phyloP scores from a whole-genome alignment of 2,113 vertebrate species.

The Hydrochoerus hydrochaeris region DNA sequence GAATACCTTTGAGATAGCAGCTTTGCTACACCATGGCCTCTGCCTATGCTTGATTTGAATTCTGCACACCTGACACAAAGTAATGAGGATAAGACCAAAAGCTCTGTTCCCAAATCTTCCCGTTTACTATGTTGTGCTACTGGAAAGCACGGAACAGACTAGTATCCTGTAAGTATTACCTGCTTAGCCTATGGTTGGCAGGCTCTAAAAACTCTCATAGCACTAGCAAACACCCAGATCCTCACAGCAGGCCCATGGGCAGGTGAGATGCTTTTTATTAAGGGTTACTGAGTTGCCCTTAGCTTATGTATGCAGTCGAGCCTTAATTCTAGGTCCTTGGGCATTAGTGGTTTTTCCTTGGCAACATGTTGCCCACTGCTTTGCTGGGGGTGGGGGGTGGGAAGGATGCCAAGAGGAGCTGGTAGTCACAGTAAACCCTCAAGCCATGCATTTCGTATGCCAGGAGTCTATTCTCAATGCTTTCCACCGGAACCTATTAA shows the following conservation, averaged over 20 bases:
- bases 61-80: neutral
- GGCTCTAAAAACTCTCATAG: neutral
- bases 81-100: neutral
- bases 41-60: neutral
- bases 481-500: neutral
- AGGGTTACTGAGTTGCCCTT: neutral
- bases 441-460: fast-evolving
- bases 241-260: neutral
- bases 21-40: neutral
- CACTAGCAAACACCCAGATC: neutral
- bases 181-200: neutral
- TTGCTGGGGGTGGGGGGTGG: neutral
- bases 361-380: neutral
- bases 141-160: neutral
- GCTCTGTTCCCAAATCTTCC: neutral
- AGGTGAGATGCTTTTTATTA: neutral
- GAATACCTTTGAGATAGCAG: fast-evolving
- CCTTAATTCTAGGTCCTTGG: neutral
- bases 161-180: fast-evolving
- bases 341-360: neutral
- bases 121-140: neutral
- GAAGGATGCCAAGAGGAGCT: neutral
- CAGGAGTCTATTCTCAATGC: neutral
- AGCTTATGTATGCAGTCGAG: neutral
- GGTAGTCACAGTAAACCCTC: neutral